These are phyloP conservation scores for Albula goreensis DNA, from an alignment of 2,113 vertebrate genomes.

Conservation along the genomic window DNA sequence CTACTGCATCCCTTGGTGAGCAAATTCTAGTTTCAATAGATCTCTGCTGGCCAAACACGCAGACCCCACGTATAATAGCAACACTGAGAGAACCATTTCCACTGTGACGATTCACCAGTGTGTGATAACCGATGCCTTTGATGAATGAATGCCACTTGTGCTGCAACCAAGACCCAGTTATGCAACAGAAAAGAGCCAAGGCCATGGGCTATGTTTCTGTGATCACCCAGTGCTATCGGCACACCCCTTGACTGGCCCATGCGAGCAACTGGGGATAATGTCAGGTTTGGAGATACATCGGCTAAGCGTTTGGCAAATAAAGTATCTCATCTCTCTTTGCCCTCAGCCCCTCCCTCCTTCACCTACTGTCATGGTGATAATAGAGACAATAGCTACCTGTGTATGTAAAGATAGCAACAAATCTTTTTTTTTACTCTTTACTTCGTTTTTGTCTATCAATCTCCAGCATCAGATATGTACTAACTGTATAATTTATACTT, in stretches of 20 bases:
- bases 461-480: slow-evolving; percentile 54
- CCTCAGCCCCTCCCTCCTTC: background rate
- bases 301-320: background rate
- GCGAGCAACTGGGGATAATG: background rate
- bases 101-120: background rate
- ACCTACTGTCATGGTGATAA: slow-evolving; percentile 25
- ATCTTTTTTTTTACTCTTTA: slow-evolving; percentile 38
- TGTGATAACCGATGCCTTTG: background rate
- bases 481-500: slow-evolving; percentile 63
- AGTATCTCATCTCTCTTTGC: background rate
- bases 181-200: background rate
- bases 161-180: background rate
- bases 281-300: background rate
- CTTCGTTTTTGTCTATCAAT: slow-evolving; percentile 50
- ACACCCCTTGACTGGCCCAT: background rate
- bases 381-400: slow-evolving; percentile 30
- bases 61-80: background rate
- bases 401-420: slow-evolving; percentile 26
- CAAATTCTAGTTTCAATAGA: too few species aligned
- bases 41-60: background rate
- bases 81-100: background rate
- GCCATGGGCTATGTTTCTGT: background rate
- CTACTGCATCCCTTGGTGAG: too few species aligned
- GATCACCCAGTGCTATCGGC: background rate
- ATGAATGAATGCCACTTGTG: background rate